Evolutionary conservation across 2,113 vertebrate genomes (phyloP).

Genomic region (Holacanthus passer): DNA sequence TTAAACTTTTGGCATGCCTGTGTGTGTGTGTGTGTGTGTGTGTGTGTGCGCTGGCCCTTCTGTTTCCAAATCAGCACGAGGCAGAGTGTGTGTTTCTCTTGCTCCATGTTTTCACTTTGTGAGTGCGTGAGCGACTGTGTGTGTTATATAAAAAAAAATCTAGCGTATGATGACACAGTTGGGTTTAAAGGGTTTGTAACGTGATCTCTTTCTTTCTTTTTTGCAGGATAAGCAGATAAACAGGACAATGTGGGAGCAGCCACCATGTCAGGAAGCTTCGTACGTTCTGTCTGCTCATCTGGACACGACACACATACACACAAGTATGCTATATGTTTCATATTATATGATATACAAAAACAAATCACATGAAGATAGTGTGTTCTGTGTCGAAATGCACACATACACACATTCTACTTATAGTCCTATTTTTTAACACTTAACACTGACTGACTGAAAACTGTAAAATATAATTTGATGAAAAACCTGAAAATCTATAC

Average conservation of each 20-base stretch:
- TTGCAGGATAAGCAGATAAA: conserved; percentile 29
- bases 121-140: conserved; percentile 2
- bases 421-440: neutral
- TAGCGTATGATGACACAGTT: neutral
- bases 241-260: neutral
- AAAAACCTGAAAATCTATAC: neutral
- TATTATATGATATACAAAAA: conserved; percentile 11
- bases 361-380: neutral
- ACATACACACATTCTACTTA: neutral
- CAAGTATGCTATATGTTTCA: conserved; percentile 31
- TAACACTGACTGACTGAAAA: conserved; percentile 1
- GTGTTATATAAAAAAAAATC: neutral
- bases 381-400: neutral
- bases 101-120: neutral
- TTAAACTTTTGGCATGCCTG: neutral
- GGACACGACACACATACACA: conserved; percentile 23
- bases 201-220: neutral
- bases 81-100: neutral
- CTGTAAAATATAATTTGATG: neutral
- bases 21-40: conserved; percentile 2
- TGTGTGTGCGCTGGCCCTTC: neutral
- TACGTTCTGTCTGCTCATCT: no score
- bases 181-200: neutral
- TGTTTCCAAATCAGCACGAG: neutral
- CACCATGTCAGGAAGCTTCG: neutral